Percentiles rank a stretch among this genome's conserved stretches.
Conservation (phyloP, 2,797 vertebrate genomes). For the Eupleurogrammus muticus region DNA sequence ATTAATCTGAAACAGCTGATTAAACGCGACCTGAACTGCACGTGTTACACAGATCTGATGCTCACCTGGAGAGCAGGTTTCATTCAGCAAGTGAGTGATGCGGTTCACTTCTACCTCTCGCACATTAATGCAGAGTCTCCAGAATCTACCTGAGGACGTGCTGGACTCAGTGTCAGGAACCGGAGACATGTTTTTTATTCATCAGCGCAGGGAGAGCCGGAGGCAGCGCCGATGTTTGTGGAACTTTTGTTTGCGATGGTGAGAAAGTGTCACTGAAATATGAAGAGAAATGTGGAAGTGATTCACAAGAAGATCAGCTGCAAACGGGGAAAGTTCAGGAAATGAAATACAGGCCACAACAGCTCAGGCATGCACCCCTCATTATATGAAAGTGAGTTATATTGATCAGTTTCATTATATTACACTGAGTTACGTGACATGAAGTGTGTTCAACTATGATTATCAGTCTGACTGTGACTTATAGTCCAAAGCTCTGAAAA, state of each 20-base stretch:
- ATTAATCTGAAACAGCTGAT: too few relatives aligned
- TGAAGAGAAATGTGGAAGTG: background rate
- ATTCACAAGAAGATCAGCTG: background rate
- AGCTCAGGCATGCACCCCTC: background rate
- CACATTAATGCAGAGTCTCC: background rate
- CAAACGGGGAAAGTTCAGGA: conserved; percentile 10
- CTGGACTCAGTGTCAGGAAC: background rate
- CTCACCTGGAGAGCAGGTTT: too few relatives aligned
- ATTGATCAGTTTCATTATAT: too few relatives aligned
- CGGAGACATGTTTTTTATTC: conserved; percentile 9
- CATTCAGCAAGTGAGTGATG: too few relatives aligned
- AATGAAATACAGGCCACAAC: conserved; percentile 19
- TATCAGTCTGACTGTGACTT: too few relatives aligned
- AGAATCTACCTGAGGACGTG: background rate
- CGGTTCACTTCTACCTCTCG: too few relatives aligned
- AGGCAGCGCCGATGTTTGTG: background rate
- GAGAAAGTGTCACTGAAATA: conserved; percentile 9
- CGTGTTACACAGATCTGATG: too few relatives aligned
- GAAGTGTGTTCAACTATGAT: too few relatives aligned
- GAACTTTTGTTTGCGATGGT: background rate
- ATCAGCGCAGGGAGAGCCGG: conserved; percentile 3
- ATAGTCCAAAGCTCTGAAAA: too few relatives aligned
- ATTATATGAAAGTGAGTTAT: background rate
- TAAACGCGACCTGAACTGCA: too few relatives aligned
- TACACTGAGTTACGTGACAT: too few relatives aligned